Base-by-base conservation (phyloP, 2,797 vertebrate genomes). In the Dendrocincla tyrannina region DNA sequence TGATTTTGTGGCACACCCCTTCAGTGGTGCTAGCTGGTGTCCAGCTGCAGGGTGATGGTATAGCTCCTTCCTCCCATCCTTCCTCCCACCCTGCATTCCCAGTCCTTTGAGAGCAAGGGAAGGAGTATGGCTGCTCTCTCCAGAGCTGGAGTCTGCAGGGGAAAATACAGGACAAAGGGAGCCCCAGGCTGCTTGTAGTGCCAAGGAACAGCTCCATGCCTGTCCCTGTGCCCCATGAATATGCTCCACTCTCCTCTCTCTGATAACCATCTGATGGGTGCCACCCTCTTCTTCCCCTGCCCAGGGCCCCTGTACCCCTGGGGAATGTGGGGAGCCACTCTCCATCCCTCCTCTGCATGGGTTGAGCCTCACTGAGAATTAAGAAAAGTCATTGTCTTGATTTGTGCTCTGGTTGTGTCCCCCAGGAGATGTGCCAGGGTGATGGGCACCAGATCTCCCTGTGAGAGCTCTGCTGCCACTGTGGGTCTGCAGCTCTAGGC, bases 381-480 rank as follows among this genome's bases (percentile, higher is more conserved):
- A 75, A 95, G 92, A 85, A 44, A 30, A 64, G 13, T 32, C 2
- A 0, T 42, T 79, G 59, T 17, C 19, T 58, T 88, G 37, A 74
- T 81, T n/a, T 76, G 33, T 93, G 85, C 47, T 32, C 59, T 49
- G 23, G 11, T 90, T 89, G 63, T 2, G 0, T 90, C 19, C 7
- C 30, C 5, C 10, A 69, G 32, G 27, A 24, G 32, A 30, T 0
- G 1, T 59, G 73, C 35, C 62, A 41, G 22, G 49, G 66, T 35
- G 56, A 33, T 56, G 70, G 64, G 33, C 49, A 64, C 28, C 1
- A 4, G 7, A 20, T 80, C 46, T 63, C 18, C 19, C 46, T 37
- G 15, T 50, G 27, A 0, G 3, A 19, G 11, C 14, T 79, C 32
- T 72, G 46, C 41, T 39, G 33, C 53, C 3, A 0, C 1, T 4